Evolutionary conservation across 2,888 invertebrate species (phyloP).

Genomic region (Morpho deidamia): DNA sequence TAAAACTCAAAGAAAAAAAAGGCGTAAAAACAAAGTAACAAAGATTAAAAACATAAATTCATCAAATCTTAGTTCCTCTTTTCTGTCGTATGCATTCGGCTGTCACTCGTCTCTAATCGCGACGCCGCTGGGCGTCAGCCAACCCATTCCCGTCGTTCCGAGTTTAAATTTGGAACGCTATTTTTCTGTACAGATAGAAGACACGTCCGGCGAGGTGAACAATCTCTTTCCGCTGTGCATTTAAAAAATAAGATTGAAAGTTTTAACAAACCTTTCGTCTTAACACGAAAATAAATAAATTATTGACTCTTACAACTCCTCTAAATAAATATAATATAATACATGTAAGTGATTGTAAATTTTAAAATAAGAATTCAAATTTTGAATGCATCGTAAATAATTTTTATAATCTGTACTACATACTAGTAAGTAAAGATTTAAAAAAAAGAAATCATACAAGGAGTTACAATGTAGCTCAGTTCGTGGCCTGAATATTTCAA

Average conservation of each 20-base stretch:
- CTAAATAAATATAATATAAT: no score
- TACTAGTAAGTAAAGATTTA: constrained; percentile 16
- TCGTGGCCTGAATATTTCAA: constrained; percentile 55
- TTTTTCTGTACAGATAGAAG: constrained; percentile 52
- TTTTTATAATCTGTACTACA: neutral
- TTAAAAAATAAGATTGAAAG: neutral
- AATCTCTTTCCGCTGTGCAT: constrained; percentile 47
- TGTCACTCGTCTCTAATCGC: constrained; percentile 48
- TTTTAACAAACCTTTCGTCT: neutral
- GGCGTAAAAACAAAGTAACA: no score
- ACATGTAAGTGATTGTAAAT: no score
- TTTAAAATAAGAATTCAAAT: no score
- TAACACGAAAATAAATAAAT: neutral
- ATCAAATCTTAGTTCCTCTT: neutral
- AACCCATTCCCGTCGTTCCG: constrained; percentile 66
- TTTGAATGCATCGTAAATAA: neutral
- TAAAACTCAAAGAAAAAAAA: no score
- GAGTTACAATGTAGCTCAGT: constrained; percentile 27
- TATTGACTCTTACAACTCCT: neutral
- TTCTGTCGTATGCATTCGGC: constrained; percentile 43
- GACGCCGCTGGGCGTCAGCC: constrained; percentile 65
- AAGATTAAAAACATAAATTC: neutral
- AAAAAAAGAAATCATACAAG: constrained; percentile 6
- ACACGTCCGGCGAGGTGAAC: constrained; percentile 66
- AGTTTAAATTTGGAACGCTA: constrained; percentile 72